A percentile compares a stretch with the other conserved stretches of the same genome.
Evolutionary conservation across 2,113 vertebrate genomes (phyloP).

Genomic region (Eolophus roseicapilla): DNA sequence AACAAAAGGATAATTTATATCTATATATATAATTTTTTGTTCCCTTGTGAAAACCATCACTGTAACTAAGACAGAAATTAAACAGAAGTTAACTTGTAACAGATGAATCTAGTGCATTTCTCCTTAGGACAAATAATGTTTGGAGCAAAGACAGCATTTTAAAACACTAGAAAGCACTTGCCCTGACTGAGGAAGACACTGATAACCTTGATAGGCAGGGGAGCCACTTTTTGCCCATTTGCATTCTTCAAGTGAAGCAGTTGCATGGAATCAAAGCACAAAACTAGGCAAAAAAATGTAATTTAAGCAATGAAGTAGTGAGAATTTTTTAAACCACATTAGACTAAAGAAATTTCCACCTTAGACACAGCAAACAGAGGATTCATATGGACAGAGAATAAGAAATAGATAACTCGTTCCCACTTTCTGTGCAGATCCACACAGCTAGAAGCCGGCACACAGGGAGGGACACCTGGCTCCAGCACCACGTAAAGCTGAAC

Average conservation of each 20-base stretch:
- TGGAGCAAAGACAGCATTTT: neutral
- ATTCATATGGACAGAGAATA: neutral
- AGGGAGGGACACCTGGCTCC: neutral
- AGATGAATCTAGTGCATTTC: neutral
- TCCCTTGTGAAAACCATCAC: neutral
- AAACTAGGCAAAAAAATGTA: neutral
- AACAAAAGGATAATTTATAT: neutral
- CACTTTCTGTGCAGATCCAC: neutral
- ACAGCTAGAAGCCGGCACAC: neutral
- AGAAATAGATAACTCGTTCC: neutral
- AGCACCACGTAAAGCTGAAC: fast-evolving
- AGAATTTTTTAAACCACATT: neutral
- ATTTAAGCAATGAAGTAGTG: neutral
- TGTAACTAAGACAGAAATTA: neutral
- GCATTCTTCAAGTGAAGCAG: neutral
- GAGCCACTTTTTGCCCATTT: neutral
- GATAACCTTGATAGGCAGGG: neutral
- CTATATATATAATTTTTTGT: neutral
- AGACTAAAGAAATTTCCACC: neutral
- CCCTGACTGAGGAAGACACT: neutral
- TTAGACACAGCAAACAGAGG: neutral
- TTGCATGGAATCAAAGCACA: neutral
- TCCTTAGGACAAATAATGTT: neutral
- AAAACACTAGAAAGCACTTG: neutral
- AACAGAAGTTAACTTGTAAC: neutral